Percentiles rank a stretch among this genome's conserved stretches.
These are phyloP conservation scores for Prunella himalayana DNA, from an alignment of 2,113 vertebrate genomes.

Conservation along the genomic window DNA sequence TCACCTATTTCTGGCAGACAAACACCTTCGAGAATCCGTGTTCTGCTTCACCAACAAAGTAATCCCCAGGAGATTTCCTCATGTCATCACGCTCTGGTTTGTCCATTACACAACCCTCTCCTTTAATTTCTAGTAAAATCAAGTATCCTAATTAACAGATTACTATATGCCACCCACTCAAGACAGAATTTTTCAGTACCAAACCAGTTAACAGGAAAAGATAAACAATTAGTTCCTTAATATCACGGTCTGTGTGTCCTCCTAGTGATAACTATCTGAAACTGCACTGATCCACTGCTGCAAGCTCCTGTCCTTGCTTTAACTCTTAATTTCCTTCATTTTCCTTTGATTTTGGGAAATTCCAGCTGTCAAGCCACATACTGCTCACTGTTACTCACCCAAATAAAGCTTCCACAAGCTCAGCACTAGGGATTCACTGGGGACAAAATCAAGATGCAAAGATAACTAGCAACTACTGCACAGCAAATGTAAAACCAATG, in stretches of 20 bases:
- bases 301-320: background rate
- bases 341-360: background rate
- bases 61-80: background rate
- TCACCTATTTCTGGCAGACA: background rate
- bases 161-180: background rate
- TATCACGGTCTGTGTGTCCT: conserved; percentile 62
- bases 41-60: background rate
- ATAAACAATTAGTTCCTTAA: conserved; percentile 10
- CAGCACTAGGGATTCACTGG: background rate
- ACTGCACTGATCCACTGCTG: background rate
- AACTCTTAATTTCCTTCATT: background rate
- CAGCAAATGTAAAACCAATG: accelerated
- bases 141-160: background rate
- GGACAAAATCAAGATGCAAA: background rate
- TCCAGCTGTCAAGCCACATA: background rate
- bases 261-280: conserved; percentile 59
- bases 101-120: background rate
- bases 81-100: background rate
- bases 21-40: accelerated
- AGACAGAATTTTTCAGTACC: background rate
- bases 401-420: background rate
- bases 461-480: background rate
- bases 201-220: background rate
- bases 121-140: background rate
- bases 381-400: background rate